Conservation (phyloP, 2,113 vertebrate genomes). For the Anguilla rostrata region DNA sequence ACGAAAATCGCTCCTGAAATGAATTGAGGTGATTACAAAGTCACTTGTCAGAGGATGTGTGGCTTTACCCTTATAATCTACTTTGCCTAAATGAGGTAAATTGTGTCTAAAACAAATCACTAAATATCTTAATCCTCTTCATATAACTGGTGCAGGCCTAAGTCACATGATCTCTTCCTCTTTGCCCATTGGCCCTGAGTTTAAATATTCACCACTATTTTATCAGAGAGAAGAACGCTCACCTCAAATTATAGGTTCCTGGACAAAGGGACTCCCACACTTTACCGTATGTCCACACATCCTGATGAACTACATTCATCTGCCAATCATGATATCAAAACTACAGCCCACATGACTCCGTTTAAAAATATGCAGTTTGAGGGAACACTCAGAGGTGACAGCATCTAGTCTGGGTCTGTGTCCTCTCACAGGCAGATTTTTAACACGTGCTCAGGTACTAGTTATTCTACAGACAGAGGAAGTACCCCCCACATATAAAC, state of each 20-base stretch:
- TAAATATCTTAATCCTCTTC: slow-evolving; percentile 9
- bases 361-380: background rate
- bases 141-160: too few relatives aligned
- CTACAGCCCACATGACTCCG: background rate
- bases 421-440: background rate
- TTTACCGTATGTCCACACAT: background rate
- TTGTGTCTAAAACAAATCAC: slow-evolving; percentile 21
- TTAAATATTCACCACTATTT: too few relatives aligned
- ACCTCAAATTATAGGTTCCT: background rate
- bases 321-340: background rate
- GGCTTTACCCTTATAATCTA: too few relatives aligned
- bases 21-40: too few relatives aligned
- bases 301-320: too few relatives aligned
- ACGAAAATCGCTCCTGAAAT: too few relatives aligned
- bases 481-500: background rate
- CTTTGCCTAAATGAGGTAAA: background rate
- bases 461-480: background rate
- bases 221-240: background rate
- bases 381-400: background rate
- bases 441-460: background rate
- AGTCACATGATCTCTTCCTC: background rate
- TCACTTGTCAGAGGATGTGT: too few relatives aligned
- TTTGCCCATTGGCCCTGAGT: too few relatives aligned
- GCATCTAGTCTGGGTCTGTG: background rate
- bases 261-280: background rate